phyloP scores from a whole-genome alignment of 2,888 invertebrate species.

The Lepetodrilus schrolli region DNA sequence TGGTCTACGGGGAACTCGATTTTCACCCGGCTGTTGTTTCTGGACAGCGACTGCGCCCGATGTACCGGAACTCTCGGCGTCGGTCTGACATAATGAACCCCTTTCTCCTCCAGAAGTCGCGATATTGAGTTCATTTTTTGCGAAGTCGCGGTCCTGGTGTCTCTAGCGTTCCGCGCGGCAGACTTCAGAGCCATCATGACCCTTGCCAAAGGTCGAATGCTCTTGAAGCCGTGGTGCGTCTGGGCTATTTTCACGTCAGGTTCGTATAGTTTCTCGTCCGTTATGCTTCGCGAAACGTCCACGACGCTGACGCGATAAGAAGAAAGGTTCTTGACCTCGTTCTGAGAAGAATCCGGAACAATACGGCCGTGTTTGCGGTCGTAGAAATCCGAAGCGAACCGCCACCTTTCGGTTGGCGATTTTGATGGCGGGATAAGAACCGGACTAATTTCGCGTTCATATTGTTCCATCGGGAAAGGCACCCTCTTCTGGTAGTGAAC shows the following conservation, averaged over 20 bases:
- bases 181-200: conserved; percentile 46
- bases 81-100: neutral
- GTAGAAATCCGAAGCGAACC: neutral
- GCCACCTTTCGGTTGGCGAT: neutral
- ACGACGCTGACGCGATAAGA: neutral
- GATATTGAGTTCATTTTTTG: conserved; percentile 9
- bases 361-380: too few relatives aligned
- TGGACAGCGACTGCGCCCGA: neutral
- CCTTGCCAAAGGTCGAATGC: conserved; percentile 54
- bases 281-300: neutral
- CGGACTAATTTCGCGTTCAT: neutral
- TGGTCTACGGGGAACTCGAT: neutral
- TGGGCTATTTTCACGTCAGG: neutral
- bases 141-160: neutral
- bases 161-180: neutral
- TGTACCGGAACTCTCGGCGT: neutral
- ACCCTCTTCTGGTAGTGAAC: neutral
- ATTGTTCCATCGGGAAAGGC: neutral
- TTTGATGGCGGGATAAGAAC: neutral
- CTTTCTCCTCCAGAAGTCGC: conserved; percentile 1
- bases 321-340: too few relatives aligned
- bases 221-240: conserved; percentile 52
- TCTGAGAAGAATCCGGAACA: neutral
- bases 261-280: neutral
- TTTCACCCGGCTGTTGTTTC: neutral